phyloP scores from a whole-genome alignment of 2,113 vertebrate genomes.

The Corvus moneduloides region DNA sequence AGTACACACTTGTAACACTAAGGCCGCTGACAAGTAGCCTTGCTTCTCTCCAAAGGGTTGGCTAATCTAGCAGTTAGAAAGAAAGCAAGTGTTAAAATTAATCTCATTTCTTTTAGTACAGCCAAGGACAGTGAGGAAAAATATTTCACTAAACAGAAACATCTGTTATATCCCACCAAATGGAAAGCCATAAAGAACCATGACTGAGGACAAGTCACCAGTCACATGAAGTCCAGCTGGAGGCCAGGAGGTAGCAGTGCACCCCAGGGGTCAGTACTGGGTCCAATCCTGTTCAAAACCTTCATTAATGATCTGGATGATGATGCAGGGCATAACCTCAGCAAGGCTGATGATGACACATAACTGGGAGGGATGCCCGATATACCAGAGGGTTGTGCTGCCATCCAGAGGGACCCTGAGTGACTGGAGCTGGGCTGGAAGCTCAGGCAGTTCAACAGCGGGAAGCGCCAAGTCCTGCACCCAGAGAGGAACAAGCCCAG shows the following conservation, averaged over 20 bases:
- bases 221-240: fast-evolving
- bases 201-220: neutral
- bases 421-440: neutral
- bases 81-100: neutral
- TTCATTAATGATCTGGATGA: neutral
- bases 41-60: neutral
- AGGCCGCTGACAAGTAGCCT: neutral
- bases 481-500: neutral
- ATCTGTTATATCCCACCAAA: neutral
- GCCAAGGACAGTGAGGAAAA: neutral
- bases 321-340: neutral
- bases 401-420: neutral
- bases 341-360: neutral
- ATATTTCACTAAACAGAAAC: neutral
- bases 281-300: neutral
- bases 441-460: neutral
- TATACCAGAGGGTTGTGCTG: neutral
- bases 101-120: neutral
- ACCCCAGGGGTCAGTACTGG: neutral
- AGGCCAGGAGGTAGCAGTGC: neutral
- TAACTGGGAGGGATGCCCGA: fast-evolving
- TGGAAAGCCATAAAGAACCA: neutral
- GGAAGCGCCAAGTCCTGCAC: neutral
- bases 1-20: neutral
- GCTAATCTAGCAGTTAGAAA: neutral